A percentile compares a stretch with the other conserved stretches of the same genome.
Evolutionary conservation across 2,888 invertebrate genomes (phyloP).

Genomic region (Chrysopilus asiliformis): DNA sequence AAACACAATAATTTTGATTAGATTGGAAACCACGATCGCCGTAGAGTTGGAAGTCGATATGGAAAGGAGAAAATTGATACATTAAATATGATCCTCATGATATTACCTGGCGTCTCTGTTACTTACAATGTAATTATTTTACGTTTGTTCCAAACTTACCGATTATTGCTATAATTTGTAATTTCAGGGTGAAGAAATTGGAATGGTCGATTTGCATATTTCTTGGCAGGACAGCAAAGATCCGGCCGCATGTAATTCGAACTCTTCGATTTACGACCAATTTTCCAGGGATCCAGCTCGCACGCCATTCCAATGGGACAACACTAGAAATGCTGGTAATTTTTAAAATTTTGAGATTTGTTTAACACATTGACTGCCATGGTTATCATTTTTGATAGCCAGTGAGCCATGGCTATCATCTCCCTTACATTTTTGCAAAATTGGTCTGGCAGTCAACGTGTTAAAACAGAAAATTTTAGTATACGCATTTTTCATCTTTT

Average conservation of each 20-base stretch:
- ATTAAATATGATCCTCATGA: constrained; percentile 64
- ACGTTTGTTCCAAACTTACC: too few relatives aligned
- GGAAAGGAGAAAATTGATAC: constrained; percentile 57
- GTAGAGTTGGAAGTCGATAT: constrained; percentile 53
- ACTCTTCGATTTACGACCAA: constrained; percentile 39
- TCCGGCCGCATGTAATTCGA: constrained; percentile 43
- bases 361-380: too few relatives aligned
- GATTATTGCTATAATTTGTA: too few relatives aligned
- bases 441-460: too few relatives aligned
- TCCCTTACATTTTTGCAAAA: too few relatives aligned
- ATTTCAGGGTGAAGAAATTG: constrained; percentile 41
- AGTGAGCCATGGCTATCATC: too few relatives aligned
- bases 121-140: constrained; percentile 62
- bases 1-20: constrained; percentile 20
- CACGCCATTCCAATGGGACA: constrained; percentile 51
- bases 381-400: too few relatives aligned
- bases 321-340: constrained; percentile 25
- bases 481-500: too few relatives aligned
- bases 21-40: constrained; percentile 69
- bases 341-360: too few relatives aligned
- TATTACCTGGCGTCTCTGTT: constrained; percentile 72
- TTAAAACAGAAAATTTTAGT: too few relatives aligned
- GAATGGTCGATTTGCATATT: constrained; percentile 37
- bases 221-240: constrained; percentile 47
- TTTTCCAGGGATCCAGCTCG: constrained; percentile 49